Percentiles rank a stretch among this genome's conserved stretches.
These are phyloP conservation scores for Scylla paramamosain DNA, from an alignment of 1,140 invertebrate species.

Conservation along the genomic window DNA sequence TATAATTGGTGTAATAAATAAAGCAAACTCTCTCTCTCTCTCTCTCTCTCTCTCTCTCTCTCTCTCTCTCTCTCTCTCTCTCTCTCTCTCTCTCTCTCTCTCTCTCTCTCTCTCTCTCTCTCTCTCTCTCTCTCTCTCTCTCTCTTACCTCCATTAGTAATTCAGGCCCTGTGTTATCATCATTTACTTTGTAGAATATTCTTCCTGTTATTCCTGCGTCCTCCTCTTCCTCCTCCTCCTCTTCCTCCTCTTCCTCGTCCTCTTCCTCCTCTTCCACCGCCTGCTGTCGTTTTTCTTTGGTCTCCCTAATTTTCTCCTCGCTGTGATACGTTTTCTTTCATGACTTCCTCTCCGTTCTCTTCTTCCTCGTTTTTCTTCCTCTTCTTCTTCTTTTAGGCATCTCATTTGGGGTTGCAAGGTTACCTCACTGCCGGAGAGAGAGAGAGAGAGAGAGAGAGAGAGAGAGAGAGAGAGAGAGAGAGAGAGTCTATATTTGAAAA, in stretches of 20 bases:
- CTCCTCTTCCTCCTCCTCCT: not conserved
- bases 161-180: not conserved
- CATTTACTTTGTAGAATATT: not conserved
- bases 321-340: not conserved
- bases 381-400: not conserved
- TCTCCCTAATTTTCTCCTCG: not conserved
- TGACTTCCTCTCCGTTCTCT: not conserved
- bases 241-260: not conserved
- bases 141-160: not conserved
- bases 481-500: too few species aligned
- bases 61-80: constrained; percentile 2
- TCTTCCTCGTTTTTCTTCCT: not conserved
- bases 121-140: constrained; percentile 55
- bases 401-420: not conserved
- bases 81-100: constrained; percentile 23
- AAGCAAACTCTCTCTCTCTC: too few species aligned
- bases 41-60: not conserved
- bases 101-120: constrained; percentile 35
- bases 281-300: not conserved
- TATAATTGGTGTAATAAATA: too few species aligned
- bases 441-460: not conserved
- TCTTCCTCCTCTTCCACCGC: not conserved
- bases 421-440: not conserved
- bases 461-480: too few species aligned
- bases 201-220: not conserved